Base-by-base conservation (phyloP, 2,888 invertebrate genomes). In the Philereme vetulata region DNA sequence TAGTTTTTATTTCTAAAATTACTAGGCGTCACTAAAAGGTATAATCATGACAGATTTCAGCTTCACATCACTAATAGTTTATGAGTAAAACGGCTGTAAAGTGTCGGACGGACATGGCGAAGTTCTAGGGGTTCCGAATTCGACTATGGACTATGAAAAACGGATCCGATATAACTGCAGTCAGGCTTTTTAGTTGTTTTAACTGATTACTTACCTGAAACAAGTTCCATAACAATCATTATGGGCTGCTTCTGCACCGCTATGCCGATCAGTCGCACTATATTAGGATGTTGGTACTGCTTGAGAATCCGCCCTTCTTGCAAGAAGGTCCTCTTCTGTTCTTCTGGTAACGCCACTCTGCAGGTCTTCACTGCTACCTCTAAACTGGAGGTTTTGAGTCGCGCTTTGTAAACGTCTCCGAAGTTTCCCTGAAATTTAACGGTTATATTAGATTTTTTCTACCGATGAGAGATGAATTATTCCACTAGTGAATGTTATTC, bases 221-320 rank as follows among this genome's bases (percentile, higher is more conserved):
- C 98, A 64, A 98, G 94, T 91, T 99, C 99, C 99, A 99, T 99
- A 38, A 99, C 98, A 77, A 99, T 98, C 98, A 99, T 98, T 60
- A 99, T 98, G 0, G 99, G 99, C 77, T 98, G 98, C 80, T 98
- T 97, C 86, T 98, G 98, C 66, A 98, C 98, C 74, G 98, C 99
- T 74, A 99, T 98, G 35, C 99, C 99, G 72, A 98, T 98, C 43
- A 99, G 94, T 79, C 97, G 95, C 42, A 99, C 99, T 68, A 99
- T 97, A 88, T 99, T 99, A 0, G 98, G 97, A 87, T 99, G 99
- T 84, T 98, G 97, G 84, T 99, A 99, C 84, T 98, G 98, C 84
- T 98, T 98, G 9, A 99, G 93, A 71, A 99, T 98, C 70, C 98
- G 93, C 0, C 98, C 98, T 82, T 99, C 99, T 82, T 98, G 98